Percentiles rank a stretch among this genome's conserved stretches.
phyloP scores from a whole-genome alignment of 1,140 invertebrate species.

The Latrodectus geometricus region DNA sequence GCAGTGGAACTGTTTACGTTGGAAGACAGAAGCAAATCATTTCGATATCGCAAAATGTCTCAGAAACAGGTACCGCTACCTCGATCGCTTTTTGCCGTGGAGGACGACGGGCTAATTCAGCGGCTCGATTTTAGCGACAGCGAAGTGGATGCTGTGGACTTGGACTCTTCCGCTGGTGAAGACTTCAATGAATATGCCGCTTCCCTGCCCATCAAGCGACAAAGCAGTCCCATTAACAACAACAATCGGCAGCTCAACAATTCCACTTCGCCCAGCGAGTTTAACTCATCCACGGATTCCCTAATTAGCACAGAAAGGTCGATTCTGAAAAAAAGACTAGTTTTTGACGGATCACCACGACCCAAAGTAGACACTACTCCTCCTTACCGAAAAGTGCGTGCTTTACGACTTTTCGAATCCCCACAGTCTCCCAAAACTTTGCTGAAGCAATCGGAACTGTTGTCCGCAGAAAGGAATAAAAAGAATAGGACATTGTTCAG shows the following conservation, averaged over 20 bases:
- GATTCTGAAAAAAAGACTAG: not conserved
- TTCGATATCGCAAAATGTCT: not conserved
- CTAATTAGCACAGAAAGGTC: not conserved
- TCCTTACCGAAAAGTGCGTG: slow-evolving; percentile 84
- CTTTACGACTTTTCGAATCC: slow-evolving; percentile 84
- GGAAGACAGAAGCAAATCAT: not conserved
- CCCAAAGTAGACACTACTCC: slow-evolving; percentile 69
- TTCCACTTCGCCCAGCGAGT: not conserved
- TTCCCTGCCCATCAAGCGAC: not conserved
- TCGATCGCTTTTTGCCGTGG: slow-evolving; percentile 22
- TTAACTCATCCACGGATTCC: slow-evolving; percentile 34
- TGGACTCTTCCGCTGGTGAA: not conserved
- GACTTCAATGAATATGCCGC: not conserved
- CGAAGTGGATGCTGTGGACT: not conserved
- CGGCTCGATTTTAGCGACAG: slow-evolving; percentile 30
- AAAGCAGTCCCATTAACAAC: not conserved
- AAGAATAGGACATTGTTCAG: not conserved
- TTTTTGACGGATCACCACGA: not conserved
- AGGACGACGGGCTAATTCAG: slow-evolving; percentile 35
- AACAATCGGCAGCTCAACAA: not conserved
- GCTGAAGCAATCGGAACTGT: slow-evolving; percentile 79
- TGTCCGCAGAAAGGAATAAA: slow-evolving; percentile 64
- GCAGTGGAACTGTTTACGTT: not conserved
- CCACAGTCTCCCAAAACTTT: slow-evolving; percentile 87
- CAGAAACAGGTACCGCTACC: not conserved